Evolutionary conservation across 2,113 vertebrate species (phyloP).

Genomic region (Rafetus swinhoei): DNA sequence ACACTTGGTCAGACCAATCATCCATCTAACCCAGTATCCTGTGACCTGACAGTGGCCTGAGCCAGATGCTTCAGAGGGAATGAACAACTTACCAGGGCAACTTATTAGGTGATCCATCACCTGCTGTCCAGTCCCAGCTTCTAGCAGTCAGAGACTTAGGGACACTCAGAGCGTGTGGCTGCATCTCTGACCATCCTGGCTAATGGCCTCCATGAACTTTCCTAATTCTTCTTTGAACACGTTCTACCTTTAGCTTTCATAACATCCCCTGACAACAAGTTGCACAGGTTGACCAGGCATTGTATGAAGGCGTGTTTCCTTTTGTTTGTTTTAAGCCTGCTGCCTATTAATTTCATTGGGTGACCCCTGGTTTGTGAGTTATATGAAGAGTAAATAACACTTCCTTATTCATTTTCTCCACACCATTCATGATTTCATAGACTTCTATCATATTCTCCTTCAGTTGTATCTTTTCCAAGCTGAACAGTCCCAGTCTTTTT

Average conservation of each 20-base stretch:
- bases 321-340: neutral
- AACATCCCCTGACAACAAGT: neutral
- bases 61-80: neutral
- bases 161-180: neutral
- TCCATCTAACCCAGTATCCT: neutral
- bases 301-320: neutral
- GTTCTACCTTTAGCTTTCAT: neutral
- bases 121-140: neutral
- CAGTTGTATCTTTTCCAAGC: no score
- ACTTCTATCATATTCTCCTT: neutral
- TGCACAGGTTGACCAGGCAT: neutral
- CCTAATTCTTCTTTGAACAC: neutral
- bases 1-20: neutral
- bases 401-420: neutral
- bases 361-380: neutral
- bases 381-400: neutral
- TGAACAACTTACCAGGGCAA: neutral
- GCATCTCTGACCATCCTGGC: neutral
- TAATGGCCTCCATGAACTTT: neutral
- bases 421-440: neutral
- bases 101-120: neutral
- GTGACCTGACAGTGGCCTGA: neutral
- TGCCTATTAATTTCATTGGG: neutral
- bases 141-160: neutral
- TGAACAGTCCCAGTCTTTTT: neutral